phyloP scores from a whole-genome alignment of 2,797 vertebrate species.

The Phoebastria nigripes region DNA sequence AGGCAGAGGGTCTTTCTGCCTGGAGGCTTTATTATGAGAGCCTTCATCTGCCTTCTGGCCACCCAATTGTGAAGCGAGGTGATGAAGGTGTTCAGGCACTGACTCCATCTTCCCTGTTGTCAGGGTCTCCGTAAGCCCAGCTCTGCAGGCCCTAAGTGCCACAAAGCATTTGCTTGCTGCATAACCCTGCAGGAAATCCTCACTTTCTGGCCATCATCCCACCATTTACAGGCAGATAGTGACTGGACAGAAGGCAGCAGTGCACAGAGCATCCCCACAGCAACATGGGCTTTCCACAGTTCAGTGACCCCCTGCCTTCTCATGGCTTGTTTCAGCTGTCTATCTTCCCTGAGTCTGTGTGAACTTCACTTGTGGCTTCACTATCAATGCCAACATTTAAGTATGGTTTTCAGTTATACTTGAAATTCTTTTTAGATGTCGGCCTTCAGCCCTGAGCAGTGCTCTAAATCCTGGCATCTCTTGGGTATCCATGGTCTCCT shows the following conservation, averaged over 20 bases:
- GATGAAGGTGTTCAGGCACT: too few species aligned
- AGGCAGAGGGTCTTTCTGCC: too few species aligned
- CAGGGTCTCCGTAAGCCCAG: too few species aligned
- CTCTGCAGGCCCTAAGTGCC: too few species aligned
- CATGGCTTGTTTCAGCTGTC: background rate
- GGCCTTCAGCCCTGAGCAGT: background rate
- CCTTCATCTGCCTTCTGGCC: too few species aligned
- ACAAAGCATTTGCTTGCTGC: too few species aligned
- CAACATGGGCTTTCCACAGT: background rate
- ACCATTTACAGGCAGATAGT: background rate
- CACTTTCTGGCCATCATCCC: background rate
- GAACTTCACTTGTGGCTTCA: background rate
- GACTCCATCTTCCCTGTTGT: too few species aligned
- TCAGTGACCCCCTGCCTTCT: background rate
- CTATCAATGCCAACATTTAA: background rate
- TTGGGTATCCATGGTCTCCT: background rate
- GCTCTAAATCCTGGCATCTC: background rate
- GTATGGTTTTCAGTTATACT: background rate
- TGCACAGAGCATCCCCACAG: background rate
- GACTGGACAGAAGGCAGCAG: background rate
- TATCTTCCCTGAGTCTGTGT: background rate
- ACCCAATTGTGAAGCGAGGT: too few species aligned
- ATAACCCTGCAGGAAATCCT: background rate
- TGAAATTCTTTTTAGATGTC: too few species aligned
- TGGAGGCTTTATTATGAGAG: too few species aligned